A percentile compares a stretch with the other conserved stretches of the same genome.
Evolutionary conservation across 2,113 vertebrate species (phyloP).

Genomic region (Oreotrochilus melanogaster): DNA sequence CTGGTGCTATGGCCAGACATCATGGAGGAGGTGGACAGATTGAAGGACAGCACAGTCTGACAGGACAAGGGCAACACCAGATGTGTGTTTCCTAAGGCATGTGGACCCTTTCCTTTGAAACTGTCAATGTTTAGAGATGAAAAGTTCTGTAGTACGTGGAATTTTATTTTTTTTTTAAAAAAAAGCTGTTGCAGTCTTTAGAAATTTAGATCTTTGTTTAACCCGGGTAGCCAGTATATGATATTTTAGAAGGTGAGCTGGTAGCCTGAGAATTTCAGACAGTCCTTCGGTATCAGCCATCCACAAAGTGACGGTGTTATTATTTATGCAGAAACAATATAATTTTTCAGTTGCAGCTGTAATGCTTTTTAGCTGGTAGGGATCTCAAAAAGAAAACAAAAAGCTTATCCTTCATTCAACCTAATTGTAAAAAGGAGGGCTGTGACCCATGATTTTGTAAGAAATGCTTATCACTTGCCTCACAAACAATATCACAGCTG

Average conservation of each 20-base stretch:
- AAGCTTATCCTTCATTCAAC: not conserved
- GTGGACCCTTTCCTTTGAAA: not conserved
- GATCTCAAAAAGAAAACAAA: not conserved
- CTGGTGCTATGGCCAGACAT: not conserved
- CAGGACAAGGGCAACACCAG: not conserved
- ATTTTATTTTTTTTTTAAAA: not conserved
- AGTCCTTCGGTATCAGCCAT: not conserved
- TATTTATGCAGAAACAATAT: not conserved
- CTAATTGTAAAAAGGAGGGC: not conserved
- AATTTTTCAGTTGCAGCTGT: not conserved
- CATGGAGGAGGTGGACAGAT: not conserved
- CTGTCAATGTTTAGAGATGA: not conserved
- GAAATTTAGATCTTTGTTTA: not conserved
- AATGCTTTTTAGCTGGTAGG: not conserved
- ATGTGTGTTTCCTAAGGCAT: not conserved
- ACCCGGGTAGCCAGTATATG: not conserved
- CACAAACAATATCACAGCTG: not conserved
- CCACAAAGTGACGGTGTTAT: not conserved
- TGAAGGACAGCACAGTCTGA: fast-evolving
- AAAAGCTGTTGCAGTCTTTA: not conserved
- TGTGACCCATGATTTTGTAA: not conserved
- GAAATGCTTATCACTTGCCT: not conserved
- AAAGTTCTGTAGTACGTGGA: not conserved
- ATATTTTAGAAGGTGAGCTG: not conserved
- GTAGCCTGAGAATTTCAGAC: not conserved